Evolutionary conservation across 2,888 invertebrate species (phyloP), one percentile per base, ranked within the genome.

Genomic region (Pecten maximus): DNA sequence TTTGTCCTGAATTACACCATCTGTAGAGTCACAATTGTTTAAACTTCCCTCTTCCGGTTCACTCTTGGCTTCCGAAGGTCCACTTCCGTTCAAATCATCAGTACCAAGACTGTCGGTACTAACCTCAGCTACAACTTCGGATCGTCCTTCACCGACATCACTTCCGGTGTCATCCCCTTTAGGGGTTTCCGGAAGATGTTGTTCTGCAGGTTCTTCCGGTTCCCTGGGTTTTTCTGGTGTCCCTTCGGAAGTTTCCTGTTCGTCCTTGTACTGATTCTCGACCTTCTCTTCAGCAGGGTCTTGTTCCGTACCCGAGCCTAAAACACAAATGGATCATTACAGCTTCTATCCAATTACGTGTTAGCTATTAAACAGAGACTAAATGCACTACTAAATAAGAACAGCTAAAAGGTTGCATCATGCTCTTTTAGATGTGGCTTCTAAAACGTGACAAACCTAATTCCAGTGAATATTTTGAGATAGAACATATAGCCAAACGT

Each of bases 281-380:
- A 28, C 74, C 35, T 74, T 74, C 15, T 74, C 74, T 4, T 35
- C 74, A 74, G 74, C 28, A 74, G 74, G 74, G 74, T 74, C 74
- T 74, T 74, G 74, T 74, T 74, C 74, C 23, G 74, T 35, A 74
- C 74, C 74, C 74, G 74, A 74, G 74, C 74, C 74, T 74, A 74
- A 28, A 74, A 74, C 35, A 74, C 74, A 28, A 28, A 6, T 8
- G 10, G 35, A 35, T 35, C 15, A 74, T 74, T 74, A 74, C 12
- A 74, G 35, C 28, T 74, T 28, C 74, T 12, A 10, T 35, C 28
- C 4, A 8, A 74, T n/a, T 74, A 74, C 6, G 10, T 74, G 74
- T 12, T 54, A 19, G 1, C 16, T 19, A 50, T 50, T 50, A 50
- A 8, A 50, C 50, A 50, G n/a, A n/a, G 2, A 54, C 54, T 23